Conservation (phyloP, 1,140 invertebrate genomes). For the Ceratina australensis region DNA sequence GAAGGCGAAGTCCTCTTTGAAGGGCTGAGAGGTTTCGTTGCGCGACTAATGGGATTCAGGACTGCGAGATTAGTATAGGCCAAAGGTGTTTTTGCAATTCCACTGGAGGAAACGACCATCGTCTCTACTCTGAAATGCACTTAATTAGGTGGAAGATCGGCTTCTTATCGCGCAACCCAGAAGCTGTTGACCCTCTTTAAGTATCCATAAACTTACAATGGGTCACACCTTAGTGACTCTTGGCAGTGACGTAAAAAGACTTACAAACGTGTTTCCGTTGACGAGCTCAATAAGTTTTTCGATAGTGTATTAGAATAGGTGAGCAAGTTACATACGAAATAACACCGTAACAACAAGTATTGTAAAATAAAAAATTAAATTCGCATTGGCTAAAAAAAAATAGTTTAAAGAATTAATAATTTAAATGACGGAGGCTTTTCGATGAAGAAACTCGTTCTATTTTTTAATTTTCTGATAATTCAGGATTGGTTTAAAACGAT, state of each 20-base stretch:
- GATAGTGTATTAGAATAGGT: background rate
- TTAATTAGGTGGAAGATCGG: constrained; percentile 46
- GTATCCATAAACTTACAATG: constrained; percentile 33
- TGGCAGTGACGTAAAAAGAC: constrained; percentile 3
- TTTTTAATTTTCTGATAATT: background rate
- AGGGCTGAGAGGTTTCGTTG: background rate
- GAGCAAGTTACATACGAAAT: background rate
- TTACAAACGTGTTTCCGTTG: background rate
- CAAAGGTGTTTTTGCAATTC: constrained; percentile 32
- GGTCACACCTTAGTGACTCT: constrained; percentile 30
- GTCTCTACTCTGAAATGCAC: constrained; percentile 29
- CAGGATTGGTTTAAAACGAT: background rate
- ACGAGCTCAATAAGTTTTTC: too few species aligned
- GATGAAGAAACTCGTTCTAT: too few species aligned
- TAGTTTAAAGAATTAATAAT: too few species aligned
- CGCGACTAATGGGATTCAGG: constrained; percentile 14
- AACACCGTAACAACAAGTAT: background rate
- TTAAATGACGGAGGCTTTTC: too few species aligned
- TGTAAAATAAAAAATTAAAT: too few species aligned
- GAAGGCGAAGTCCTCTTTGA: background rate
- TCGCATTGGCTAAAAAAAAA: too few species aligned
- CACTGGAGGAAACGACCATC: constrained; percentile 3
- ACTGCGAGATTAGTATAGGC: constrained; percentile 17
- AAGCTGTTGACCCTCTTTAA: constrained; percentile 21
- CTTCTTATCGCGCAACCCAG: constrained; percentile 31